phyloP scores from a whole-genome alignment of 2,797 vertebrate genomes.

The Pangasius djambal region DNA sequence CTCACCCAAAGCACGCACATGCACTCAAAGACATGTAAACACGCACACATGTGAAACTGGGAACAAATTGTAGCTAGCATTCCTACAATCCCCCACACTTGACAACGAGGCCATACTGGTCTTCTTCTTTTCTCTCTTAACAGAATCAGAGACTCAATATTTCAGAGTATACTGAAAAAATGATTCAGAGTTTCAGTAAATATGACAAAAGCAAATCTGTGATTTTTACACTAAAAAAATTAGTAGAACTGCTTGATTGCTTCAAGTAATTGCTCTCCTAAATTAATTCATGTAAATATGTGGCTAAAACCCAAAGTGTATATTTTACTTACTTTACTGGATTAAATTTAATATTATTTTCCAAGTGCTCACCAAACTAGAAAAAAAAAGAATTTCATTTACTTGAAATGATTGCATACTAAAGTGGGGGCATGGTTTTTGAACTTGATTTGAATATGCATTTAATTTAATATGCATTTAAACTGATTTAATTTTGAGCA shows the following conservation, averaged over 20 bases:
- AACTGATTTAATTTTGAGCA: neutral
- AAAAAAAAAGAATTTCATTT: neutral
- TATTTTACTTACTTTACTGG: neutral
- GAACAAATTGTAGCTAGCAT: conserved; percentile 26
- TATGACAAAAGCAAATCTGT: neutral
- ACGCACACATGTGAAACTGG: conserved; percentile 25
- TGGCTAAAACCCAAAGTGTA: neutral
- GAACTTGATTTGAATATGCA: neutral
- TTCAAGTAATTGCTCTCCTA: neutral
- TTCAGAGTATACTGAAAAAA: conserved; percentile 17
- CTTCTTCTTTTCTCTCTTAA: conserved; percentile 60
- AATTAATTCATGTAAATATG: neutral
- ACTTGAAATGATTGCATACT: neutral
- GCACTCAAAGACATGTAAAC: conserved; percentile 20
- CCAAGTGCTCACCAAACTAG: neutral
- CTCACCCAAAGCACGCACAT: conserved; percentile 29
- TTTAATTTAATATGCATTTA: neutral
- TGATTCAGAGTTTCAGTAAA: neutral
- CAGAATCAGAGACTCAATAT: conserved; percentile 46
- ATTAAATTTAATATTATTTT: neutral
- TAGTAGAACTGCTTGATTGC: neutral
- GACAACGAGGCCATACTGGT: conserved; percentile 68
- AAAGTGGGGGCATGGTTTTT: neutral
- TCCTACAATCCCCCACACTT: conserved; percentile 19
- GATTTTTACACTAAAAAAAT: neutral